Conservation (phyloP, 2,797 vertebrate species). For the Fistularia commersonii region DNA sequence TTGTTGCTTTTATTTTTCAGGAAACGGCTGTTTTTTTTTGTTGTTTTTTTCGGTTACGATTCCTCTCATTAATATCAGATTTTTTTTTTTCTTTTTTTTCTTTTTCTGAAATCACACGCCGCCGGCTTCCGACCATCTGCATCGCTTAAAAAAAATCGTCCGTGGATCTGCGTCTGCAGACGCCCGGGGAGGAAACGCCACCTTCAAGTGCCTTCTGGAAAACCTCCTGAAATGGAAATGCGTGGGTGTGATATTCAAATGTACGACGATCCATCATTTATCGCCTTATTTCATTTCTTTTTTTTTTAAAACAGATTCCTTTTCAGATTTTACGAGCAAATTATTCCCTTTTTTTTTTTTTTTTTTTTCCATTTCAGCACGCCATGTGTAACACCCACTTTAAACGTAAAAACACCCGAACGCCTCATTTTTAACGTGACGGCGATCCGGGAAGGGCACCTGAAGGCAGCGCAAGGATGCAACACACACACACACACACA, state of each 20-base stretch:
- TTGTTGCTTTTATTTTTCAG: no score
- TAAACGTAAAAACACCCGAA: no score
- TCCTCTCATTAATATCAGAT: no score
- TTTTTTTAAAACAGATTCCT: neutral
- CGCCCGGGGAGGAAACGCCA: slow-evolving; percentile 10
- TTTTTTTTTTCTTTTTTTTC: no score
- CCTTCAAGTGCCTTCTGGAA: slow-evolving; percentile 24
- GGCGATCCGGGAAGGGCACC: slow-evolving; percentile 6
- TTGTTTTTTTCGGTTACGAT: no score
- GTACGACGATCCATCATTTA: neutral
- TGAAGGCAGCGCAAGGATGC: slow-evolving; percentile 32
- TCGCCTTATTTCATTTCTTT: neutral
- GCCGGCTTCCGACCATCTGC: neutral
- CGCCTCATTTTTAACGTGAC: neutral
- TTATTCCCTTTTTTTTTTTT: neutral
- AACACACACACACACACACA: no score
- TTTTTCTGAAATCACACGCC: no score
- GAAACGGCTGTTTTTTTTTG: no score
- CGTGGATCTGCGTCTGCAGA: slow-evolving; percentile 26
- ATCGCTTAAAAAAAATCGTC: slow-evolving; percentile 8
- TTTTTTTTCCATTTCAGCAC: neutral
- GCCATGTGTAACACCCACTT: no score
- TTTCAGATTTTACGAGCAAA: no score
- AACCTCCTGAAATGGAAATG: no score
- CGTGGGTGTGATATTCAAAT: neutral